Percentiles rank a stretch among this genome's conserved stretches.
Conservation (phyloP, 2,888 invertebrate species). For the Callyntrura guangdongensis region DNA sequence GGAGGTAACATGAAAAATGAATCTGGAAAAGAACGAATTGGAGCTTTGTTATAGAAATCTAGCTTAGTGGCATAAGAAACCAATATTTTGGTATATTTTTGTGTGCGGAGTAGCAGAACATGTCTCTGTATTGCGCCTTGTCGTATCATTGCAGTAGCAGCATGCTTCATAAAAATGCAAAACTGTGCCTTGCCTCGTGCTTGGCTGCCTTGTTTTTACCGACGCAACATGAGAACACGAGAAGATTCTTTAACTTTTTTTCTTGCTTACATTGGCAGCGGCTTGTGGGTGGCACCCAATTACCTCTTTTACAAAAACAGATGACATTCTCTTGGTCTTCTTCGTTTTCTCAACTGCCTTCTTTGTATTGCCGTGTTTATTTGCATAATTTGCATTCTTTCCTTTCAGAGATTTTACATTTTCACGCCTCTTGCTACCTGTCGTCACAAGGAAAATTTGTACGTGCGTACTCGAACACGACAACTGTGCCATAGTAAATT, state of each 20-base stretch:
- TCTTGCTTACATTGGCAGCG: conserved; percentile 22
- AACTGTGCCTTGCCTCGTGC: conserved; percentile 24
- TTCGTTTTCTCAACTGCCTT: conserved; percentile 41
- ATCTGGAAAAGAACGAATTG: not conserved
- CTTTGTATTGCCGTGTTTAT: conserved; percentile 57
- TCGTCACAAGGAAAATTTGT: conserved; percentile 31
- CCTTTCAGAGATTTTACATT: conserved; percentile 36
- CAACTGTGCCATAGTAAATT: conserved; percentile 9
- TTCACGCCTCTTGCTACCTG: conserved; percentile 53
- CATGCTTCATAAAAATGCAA: not conserved
- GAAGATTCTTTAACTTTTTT: conserved; percentile 22
- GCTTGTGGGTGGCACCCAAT: conserved; percentile 73
- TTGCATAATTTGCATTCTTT: conserved; percentile 77
- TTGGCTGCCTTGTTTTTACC: not conserved
- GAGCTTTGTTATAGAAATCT: not conserved
- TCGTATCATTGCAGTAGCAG: not conserved
- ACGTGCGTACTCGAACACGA: not conserved
- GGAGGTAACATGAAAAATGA: conserved; percentile 14
- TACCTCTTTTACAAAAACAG: conserved; percentile 73
- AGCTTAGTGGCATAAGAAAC: not conserved
- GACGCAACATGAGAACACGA: not conserved
- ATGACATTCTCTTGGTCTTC: conserved; percentile 59
- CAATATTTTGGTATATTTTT: not conserved
- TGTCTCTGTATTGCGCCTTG: not conserved
- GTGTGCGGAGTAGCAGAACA: not conserved